Percentiles rank a stretch among this genome's conserved stretches.
phyloP scores from a whole-genome alignment of 2,888 invertebrate genomes.

The Plebejus argus region DNA sequence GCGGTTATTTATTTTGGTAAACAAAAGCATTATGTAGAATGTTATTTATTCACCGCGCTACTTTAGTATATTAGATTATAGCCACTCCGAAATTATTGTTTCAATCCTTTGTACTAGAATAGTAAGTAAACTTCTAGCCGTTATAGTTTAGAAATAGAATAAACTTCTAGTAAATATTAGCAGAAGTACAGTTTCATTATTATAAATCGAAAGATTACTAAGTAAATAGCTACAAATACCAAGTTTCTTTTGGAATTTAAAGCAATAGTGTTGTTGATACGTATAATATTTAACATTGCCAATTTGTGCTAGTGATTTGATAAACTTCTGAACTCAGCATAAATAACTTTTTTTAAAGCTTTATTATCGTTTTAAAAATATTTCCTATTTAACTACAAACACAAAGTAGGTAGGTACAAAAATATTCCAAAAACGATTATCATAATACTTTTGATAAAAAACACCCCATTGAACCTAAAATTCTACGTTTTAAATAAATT shows the following conservation, averaged over 20 bases:
- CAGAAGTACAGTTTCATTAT: no score
- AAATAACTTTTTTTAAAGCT: not conserved
- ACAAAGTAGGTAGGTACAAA: no score
- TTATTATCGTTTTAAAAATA: no score
- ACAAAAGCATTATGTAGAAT: conserved; percentile 6
- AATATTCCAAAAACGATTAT: not conserved
- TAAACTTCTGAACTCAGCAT: not conserved
- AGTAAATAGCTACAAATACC: not conserved
- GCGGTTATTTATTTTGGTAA: not conserved
- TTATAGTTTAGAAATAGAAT: no score
- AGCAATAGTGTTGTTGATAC: not conserved
- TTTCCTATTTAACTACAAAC: no score
- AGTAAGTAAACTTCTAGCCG: no score
- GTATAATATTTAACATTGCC: no score
- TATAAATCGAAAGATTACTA: not conserved
- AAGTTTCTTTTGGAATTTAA: not conserved
- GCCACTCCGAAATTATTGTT: conserved; percentile 5
- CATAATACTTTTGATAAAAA: not conserved
- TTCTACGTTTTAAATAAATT: not conserved
- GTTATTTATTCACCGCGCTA: conserved; percentile 3
- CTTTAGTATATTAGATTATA: not conserved
- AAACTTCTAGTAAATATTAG: no score
- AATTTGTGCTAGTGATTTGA: no score
- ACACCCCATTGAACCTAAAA: not conserved
- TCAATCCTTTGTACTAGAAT: no score